These are phyloP conservation scores for Anas capensis DNA, from an alignment of 2,797 vertebrate species.

Conservation along the genomic window DNA sequence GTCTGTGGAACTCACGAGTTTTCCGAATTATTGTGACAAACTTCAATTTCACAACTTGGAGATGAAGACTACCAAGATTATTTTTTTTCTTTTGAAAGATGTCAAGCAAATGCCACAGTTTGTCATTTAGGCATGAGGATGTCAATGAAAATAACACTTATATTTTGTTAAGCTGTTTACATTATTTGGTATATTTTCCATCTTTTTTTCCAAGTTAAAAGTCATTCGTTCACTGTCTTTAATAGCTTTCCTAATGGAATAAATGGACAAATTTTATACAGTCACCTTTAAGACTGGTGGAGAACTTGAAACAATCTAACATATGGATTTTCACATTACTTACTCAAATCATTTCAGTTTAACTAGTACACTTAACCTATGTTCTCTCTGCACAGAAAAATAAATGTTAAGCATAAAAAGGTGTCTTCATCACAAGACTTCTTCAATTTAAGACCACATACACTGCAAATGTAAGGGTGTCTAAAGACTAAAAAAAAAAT, in stretches of 20 bases:
- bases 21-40: conserved; percentile 8
- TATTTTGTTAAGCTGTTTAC: background rate
- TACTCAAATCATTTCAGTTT: background rate
- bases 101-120: background rate
- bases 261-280: background rate
- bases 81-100: background rate
- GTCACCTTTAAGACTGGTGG: background rate
- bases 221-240: background rate
- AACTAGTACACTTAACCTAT: background rate
- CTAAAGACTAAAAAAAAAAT: background rate
- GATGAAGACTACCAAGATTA: background rate
- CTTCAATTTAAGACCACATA: background rate
- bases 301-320: background rate
- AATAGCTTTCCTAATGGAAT: background rate
- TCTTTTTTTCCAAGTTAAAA: background rate
- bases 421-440: background rate
- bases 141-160: background rate
- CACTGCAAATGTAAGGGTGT: background rate
- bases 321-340: background rate
- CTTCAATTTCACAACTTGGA: conserved; percentile 5
- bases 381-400: background rate
- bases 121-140: background rate
- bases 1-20: background rate
- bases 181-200: background rate
- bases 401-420: background rate